Conservation (phyloP, 2,797 vertebrate species). For the Thamnophis elegans region DNA sequence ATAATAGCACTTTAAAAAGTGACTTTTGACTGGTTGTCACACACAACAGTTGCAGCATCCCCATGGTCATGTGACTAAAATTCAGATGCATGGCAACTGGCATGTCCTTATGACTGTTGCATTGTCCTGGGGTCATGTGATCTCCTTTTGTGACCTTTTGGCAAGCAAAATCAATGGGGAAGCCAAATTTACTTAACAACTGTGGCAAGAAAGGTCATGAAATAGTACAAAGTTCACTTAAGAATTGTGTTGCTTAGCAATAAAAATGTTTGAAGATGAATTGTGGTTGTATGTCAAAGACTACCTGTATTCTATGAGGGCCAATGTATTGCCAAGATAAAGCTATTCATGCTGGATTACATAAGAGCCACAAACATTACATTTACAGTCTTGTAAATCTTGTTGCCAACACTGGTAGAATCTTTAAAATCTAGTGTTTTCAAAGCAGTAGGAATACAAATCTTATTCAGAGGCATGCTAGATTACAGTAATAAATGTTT, state of each 20-base stretch:
- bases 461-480: not conserved
- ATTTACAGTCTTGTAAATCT: not conserved
- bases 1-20: not conserved
- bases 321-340: slow-evolving; percentile 39
- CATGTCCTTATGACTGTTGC: not conserved
- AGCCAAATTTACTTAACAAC: not conserved
- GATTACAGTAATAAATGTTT: not conserved
- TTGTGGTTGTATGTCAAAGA: not conserved
- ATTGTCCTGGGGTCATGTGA: not conserved
- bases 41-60: not conserved
- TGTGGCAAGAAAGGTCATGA: not conserved
- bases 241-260: not conserved
- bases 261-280: not conserved
- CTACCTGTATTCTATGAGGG: slow-evolving; percentile 55
- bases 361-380: not conserved
- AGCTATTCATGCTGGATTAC: slow-evolving; percentile 20
- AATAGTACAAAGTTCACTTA: not conserved
- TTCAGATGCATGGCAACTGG: not conserved
- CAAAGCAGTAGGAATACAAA: not conserved
- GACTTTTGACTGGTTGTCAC: not conserved
- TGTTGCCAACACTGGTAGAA: not conserved
- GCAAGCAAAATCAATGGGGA: not conserved
- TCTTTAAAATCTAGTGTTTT: not conserved
- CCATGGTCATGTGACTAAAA: not conserved
- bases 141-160: not conserved